A percentile compares a stretch with the other conserved stretches of the same genome.
Evolutionary conservation across 1,140 invertebrate genomes (phyloP).

Genomic region (Hermetia illucens): DNA sequence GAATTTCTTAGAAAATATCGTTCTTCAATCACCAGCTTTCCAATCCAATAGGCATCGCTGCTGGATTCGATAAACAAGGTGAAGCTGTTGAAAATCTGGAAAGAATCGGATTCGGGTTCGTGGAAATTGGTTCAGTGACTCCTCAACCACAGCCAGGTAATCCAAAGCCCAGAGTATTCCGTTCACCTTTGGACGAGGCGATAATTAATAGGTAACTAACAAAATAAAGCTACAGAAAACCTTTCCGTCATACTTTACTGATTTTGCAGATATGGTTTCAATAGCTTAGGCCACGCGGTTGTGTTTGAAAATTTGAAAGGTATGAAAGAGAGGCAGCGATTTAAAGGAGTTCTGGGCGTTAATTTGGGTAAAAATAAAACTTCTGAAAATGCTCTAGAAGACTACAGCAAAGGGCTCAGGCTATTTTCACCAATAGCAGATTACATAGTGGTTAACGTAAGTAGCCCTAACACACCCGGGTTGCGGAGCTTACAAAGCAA

Average conservation of each 20-base stretch:
- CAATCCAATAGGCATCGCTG: conserved; percentile 91
- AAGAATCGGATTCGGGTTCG: conserved; percentile 84
- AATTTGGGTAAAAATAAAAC: conserved; percentile 94
- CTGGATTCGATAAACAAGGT: conserved; percentile 96
- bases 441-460: conserved; percentile 84
- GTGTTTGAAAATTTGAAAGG: conserved; percentile 49
- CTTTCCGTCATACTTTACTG: neutral
- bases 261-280: conserved; percentile 60
- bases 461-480: conserved; percentile 91
- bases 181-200: conserved; percentile 68
- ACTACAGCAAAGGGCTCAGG: conserved; percentile 70
- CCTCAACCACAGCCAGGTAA: conserved; percentile 87
- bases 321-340: conserved; percentile 35
- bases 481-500: conserved; percentile 72
- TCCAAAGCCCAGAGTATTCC: conserved; percentile 80
- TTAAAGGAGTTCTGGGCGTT: conserved; percentile 59
- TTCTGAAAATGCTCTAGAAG: conserved; percentile 53
- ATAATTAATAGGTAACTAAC: conserved; percentile 73
- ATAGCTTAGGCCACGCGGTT: conserved; percentile 78
- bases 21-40: conserved; percentile 57
- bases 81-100: conserved; percentile 74
- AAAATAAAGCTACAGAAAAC: neutral
- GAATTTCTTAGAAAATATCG: conserved; percentile 40
- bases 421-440: conserved; percentile 63
- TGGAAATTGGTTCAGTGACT: conserved; percentile 94